Conservation (phyloP, 2,888 invertebrate species). For the Tetrapedia diversipes region DNA sequence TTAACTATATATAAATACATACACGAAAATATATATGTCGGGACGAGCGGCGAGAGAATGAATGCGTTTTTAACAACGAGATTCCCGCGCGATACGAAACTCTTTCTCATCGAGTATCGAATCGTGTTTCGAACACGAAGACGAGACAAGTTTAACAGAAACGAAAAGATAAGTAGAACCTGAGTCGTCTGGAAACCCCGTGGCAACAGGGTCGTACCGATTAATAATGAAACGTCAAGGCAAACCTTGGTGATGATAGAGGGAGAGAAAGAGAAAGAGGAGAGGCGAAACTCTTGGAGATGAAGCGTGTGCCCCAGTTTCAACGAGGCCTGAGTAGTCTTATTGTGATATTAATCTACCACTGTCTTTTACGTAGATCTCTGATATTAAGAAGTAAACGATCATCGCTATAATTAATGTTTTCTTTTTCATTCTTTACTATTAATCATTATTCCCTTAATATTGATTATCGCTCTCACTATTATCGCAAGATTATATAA, state of each 20-base stretch:
- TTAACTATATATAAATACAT: conserved; percentile 9
- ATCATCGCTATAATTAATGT: conserved; percentile 71
- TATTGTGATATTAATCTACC: conserved; percentile 83
- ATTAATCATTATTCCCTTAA: conserved; percentile 73
- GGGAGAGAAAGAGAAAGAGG: background rate
- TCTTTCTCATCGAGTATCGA: conserved; percentile 36
- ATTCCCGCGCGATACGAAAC: conserved; percentile 16
- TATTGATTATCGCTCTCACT: conserved; percentile 63
- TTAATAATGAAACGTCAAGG: conserved; percentile 65
- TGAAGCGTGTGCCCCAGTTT: conserved; percentile 72
- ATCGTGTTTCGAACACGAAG: conserved; percentile 2
- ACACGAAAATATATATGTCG: conserved; percentile 12
- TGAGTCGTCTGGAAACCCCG: conserved; percentile 56
- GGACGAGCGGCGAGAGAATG: conserved; percentile 25
- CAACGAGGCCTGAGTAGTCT: conserved; percentile 83
- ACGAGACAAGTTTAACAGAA: background rate
- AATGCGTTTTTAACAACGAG: conserved; percentile 42
- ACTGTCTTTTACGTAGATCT: conserved; percentile 83
- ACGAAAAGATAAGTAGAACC: conserved; percentile 25
- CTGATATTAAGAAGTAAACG: conserved; percentile 80
- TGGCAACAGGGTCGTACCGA: conserved; percentile 56
- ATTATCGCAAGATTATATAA: conserved; percentile 60
- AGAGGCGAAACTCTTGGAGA: conserved; percentile 46
- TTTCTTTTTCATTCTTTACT: conserved; percentile 73
- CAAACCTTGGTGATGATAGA: conserved; percentile 14